Evolutionary conservation across 2,797 vertebrate genomes (phyloP).

Genomic region (Ctenosaura bakeri): DNA sequence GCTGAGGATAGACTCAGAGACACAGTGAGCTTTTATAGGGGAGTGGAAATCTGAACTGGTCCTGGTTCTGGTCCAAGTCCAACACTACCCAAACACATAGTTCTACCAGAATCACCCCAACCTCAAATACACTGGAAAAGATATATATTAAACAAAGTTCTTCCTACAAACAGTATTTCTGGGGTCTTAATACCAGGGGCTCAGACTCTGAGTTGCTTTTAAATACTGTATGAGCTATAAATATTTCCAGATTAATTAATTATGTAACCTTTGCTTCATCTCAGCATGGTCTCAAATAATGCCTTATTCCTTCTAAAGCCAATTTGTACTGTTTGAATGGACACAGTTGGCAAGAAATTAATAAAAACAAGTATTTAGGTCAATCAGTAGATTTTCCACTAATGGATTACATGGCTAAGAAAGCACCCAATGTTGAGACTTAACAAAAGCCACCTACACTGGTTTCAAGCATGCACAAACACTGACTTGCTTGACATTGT

Average conservation of each 20-base stretch:
- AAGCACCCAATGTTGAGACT: background rate
- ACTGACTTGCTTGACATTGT: background rate
- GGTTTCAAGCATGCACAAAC: background rate
- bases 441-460: background rate
- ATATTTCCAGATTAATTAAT: constrained; percentile 21
- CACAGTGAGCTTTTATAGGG: background rate
- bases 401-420: constrained; percentile 11
- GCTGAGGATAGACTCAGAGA: background rate
- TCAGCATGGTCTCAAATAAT: constrained; percentile 15
- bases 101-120: background rate
- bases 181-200: background rate
- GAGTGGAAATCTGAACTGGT: background rate
- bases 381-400: constrained; percentile 3
- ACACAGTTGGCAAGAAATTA: constrained; percentile 13
- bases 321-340: background rate
- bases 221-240: background rate
- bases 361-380: constrained; percentile 28
- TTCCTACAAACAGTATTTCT: background rate
- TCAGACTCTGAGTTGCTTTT: background rate
- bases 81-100: background rate
- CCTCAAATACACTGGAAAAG: background rate
- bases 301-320: background rate
- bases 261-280: constrained; percentile 26
- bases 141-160: too few relatives aligned
- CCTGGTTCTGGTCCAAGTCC: background rate